Evolutionary conservation across 2,797 vertebrate genomes (phyloP).

Genomic region (Mustela erminea): DNA sequence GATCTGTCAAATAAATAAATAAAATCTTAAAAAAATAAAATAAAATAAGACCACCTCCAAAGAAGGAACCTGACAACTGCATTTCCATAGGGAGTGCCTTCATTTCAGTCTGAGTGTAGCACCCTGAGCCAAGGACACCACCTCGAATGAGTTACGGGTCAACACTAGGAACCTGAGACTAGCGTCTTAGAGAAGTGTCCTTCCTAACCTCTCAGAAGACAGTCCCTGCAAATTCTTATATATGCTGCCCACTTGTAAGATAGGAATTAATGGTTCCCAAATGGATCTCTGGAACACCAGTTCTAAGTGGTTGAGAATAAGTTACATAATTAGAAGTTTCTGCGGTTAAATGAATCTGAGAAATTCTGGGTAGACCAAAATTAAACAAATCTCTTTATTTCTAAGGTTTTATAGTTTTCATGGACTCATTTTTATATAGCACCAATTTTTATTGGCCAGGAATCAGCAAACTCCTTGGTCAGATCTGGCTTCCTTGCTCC

Average conservation of each 20-base stretch:
- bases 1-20: too few relatives aligned
- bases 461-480: background rate
- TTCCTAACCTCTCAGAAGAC: background rate
- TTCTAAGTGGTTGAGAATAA: background rate
- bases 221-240: background rate
- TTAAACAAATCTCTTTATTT: constrained; percentile 16
- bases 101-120: background rate
- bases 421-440: background rate
- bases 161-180: background rate
- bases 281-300: background rate
- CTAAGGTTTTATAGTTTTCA: background rate
- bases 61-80: background rate
- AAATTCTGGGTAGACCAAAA: background rate
- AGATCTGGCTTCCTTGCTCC: background rate
- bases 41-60: background rate
- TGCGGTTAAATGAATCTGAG: background rate
- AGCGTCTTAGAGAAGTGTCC: background rate
- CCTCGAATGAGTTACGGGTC: background rate
- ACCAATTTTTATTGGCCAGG: background rate
- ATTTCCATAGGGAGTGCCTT: background rate
- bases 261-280: background rate
- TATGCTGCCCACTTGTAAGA: background rate
- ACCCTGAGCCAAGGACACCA: background rate
- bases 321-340: background rate
- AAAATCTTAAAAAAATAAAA: too few relatives aligned